phyloP scores from a whole-genome alignment of 2,797 vertebrate genomes.

The Myotis findleyi region DNA sequence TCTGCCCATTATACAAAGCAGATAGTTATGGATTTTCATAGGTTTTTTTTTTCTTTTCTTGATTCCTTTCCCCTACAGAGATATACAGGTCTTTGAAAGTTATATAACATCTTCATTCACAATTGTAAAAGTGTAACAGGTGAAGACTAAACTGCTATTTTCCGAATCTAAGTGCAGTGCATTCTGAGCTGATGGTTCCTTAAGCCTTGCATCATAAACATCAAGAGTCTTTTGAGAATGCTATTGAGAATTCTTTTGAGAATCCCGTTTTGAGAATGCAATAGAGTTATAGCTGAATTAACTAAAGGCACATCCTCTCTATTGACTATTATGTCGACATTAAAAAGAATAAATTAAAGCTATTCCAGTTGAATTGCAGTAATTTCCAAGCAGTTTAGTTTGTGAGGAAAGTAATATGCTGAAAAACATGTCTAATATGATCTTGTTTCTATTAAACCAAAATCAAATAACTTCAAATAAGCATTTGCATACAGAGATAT shows the following conservation, averaged over 20 bases:
- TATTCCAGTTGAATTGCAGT: neutral
- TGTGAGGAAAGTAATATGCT: slow-evolving; percentile 18
- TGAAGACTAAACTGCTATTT: neutral
- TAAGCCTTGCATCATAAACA: neutral
- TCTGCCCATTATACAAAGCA: neutral
- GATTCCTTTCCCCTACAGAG: neutral
- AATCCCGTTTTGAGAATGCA: neutral
- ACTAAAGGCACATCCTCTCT: neutral
- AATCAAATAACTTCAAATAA: neutral
- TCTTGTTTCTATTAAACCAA: neutral
- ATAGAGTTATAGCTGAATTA: neutral
- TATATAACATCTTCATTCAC: neutral
- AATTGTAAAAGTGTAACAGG: neutral
- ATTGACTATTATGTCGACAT: neutral
- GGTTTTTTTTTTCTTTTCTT: slow-evolving; percentile 10
- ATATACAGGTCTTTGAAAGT: neutral
- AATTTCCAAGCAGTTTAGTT: neutral
- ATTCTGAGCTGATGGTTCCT: neutral
- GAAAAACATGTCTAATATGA: neutral
- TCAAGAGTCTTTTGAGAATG: neutral
- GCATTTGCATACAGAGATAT: neutral
- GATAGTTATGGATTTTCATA: neutral
- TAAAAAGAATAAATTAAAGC: neutral
- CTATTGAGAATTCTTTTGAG: neutral
- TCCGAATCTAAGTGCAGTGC: neutral